These are phyloP conservation scores for Lampris incognitus DNA, from an alignment of 2,113 vertebrate genomes.

Conservation along the genomic window DNA sequence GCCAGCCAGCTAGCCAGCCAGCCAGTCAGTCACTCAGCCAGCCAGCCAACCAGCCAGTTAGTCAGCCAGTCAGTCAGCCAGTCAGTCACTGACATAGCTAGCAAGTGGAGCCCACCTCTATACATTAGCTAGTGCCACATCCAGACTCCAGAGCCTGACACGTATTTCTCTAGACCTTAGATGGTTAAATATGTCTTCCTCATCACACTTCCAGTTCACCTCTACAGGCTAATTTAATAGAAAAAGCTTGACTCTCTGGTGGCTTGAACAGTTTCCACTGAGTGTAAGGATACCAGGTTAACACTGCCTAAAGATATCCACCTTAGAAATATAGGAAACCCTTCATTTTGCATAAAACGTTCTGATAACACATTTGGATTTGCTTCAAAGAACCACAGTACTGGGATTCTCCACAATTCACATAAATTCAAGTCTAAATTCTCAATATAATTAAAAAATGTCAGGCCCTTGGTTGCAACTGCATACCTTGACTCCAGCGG, in stretches of 20 bases:
- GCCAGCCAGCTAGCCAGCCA: conserved; percentile 35
- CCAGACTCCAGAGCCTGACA: background rate
- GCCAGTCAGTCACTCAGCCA: conserved; percentile 45
- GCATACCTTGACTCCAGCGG: too few species aligned
- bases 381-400: too few species aligned
- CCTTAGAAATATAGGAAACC: background rate
- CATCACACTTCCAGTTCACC: too few species aligned
- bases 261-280: background rate
- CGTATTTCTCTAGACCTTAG: too few species aligned
- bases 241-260: conserved; percentile 16
- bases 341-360: background rate
- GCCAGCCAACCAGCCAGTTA: conserved; percentile 34
- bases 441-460: too few species aligned
- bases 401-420: too few species aligned
- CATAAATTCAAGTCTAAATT: too few species aligned
- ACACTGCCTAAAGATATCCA: background rate
- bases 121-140: conserved; percentile 5
- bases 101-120: conserved; percentile 18
- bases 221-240: conserved; percentile 33
- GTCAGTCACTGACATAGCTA: conserved; percentile 18
- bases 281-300: background rate
- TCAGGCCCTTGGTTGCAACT: too few species aligned
- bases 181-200: too few species aligned
- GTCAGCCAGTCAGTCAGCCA: conserved; percentile 44
- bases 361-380: too few species aligned